Base-by-base conservation (phyloP, 2,113 vertebrate species). In the Chaetodon auriga region DNA sequence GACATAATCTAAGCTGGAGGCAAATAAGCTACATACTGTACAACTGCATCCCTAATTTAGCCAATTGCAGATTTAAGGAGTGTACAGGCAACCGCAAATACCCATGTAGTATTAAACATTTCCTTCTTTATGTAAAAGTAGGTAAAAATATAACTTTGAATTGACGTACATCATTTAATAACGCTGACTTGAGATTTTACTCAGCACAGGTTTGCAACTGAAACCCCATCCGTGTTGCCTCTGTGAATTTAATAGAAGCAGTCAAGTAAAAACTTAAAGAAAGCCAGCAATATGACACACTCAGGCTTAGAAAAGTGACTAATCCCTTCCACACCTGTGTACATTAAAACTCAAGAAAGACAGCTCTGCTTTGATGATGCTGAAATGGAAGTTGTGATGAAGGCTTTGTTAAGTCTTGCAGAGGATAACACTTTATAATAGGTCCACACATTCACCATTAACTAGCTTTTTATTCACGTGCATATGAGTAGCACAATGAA, bases 231-330 rank as follows among this genome's bases (percentile, higher is more conserved):
- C 19, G 53, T 63, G 19, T 58, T 41, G 16, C 30, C 21, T 46
- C 15, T 41, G 19, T 75, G 41, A 61, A 49, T 62, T 57, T 19
- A 46, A 43, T 3, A 19, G 11, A 60, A 80, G 8, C 16, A 21
- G 41, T 30, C 2, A 16, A 21, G 13, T 14, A 46, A 48, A 65
- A 68, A 63, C 10, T 41, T n/a, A 54, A 65, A 18, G 1, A 49
- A 41, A 73, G 14, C 19, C 62, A 82, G 70, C 49, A 83, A 78
- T 69, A 61, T 51, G 23, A 71, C 7, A 55, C 30, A 65, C 65
- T 12, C 5, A 65, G 23, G 18, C n/a, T 75, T 74, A 36, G 30
- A 48, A 49, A 49, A 36, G n/a, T 1, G 2, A 23, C 62, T 60
- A 35, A 74, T 46, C 41, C 35, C 4, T 1, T 60, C 23, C 46